Conservation (phyloP, 2,797 vertebrate species). For the Gobio occitaniae region DNA sequence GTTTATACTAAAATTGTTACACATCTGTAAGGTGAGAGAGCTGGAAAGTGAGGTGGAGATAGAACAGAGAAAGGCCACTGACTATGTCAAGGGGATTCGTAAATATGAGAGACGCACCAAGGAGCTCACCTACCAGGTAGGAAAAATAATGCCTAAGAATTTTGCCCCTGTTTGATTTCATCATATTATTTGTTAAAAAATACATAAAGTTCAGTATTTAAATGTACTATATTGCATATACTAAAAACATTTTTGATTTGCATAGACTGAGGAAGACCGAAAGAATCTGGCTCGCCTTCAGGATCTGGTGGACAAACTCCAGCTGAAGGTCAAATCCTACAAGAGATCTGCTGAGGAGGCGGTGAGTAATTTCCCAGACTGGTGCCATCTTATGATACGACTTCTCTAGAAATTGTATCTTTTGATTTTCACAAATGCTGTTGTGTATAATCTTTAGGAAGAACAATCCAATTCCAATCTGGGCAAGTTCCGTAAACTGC, state of each 20-base stretch:
- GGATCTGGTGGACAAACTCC: slow-evolving; percentile 66
- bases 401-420: neutral
- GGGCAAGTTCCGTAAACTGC: slow-evolving; percentile 86
- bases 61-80: slow-evolving; percentile 60
- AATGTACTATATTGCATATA: neutral
- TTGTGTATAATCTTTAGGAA: slow-evolving; percentile 70
- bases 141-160: neutral
- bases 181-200: neutral
- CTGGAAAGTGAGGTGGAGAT: slow-evolving; percentile 70
- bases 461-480: slow-evolving; percentile 86
- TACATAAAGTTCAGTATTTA: slow-evolving; percentile 30
- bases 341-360: slow-evolving; percentile 64
- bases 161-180: neutral
- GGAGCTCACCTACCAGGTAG: slow-evolving; percentile 91
- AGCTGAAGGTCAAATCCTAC: slow-evolving; percentile 67
- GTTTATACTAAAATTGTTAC: slow-evolving; percentile 1
- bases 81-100: slow-evolving; percentile 67
- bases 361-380: slow-evolving; percentile 47
- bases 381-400: neutral
- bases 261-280: slow-evolving; percentile 64
- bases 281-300: slow-evolving; percentile 67
- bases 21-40: slow-evolving; percentile 52
- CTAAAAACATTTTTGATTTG: neutral
- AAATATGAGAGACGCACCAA: slow-evolving; percentile 90
- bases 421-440: neutral